Evolutionary conservation across 2,797 vertebrate species (phyloP).

Genomic region (Oreortyx pictus): DNA sequence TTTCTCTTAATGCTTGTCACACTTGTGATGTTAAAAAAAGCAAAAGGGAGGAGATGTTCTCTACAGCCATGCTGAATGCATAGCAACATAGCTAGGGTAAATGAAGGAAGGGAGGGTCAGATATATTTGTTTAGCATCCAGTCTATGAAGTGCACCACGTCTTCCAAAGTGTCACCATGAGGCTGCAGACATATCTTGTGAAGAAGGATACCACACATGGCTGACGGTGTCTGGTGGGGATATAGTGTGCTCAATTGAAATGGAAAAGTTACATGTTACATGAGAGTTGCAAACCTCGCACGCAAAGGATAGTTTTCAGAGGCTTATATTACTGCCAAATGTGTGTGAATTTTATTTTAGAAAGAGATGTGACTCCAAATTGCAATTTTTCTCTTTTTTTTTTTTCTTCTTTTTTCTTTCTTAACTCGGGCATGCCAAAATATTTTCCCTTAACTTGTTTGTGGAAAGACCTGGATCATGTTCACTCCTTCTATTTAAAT

Average conservation of each 20-base stretch:
- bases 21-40: not conserved
- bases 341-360: not conserved
- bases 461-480: not conserved
- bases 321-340: not conserved
- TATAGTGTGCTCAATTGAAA: not conserved
- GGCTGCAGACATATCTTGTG: not conserved
- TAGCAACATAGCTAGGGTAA: not conserved
- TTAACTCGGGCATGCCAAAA: not conserved
- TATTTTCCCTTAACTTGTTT: not conserved
- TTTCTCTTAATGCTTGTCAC: not conserved
- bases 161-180: not conserved
- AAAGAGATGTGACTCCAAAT: not conserved
- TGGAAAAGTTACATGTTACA: not conserved
- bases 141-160: fast-evolving
- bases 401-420: not conserved
- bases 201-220: not conserved
- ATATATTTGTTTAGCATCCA: not conserved
- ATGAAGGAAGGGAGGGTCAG: too few relatives aligned
- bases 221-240: not conserved
- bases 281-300: not conserved
- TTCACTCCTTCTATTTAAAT: not conserved
- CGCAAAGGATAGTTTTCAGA: not conserved
- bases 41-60: not conserved
- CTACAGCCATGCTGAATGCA: fast-evolving
- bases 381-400: not conserved